Percentiles rank a stretch among this genome's conserved stretches.
Conservation (phyloP, 2,888 invertebrate species). For the Ophion slaviceki region DNA sequence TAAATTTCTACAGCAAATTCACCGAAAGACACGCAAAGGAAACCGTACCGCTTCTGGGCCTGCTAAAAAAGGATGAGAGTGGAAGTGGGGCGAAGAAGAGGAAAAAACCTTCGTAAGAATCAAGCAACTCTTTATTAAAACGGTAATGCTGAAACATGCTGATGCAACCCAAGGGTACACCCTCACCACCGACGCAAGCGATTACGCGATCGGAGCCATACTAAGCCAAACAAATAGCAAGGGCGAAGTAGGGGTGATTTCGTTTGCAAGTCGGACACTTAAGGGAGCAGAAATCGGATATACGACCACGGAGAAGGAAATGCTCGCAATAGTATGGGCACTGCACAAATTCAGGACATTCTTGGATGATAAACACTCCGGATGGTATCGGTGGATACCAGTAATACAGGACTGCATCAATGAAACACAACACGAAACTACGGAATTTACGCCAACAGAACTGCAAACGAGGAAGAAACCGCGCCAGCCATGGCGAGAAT, state of each 20-base stretch:
- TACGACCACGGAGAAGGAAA: no score
- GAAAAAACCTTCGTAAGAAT: no score
- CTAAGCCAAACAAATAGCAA: neutral
- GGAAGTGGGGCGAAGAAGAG: no score
- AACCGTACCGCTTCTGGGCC: no score
- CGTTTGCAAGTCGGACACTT: no score
- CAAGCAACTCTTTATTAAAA: no score
- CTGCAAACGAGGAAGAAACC: neutral
- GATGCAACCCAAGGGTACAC: neutral
- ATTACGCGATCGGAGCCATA: neutral
- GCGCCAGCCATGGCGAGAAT: constrained; percentile 16
- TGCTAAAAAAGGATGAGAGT: no score
- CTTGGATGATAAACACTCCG: neutral
- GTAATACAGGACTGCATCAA: constrained; percentile 23
- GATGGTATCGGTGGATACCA: neutral
- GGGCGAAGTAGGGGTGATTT: no score
- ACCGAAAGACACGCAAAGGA: neutral
- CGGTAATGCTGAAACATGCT: no score
- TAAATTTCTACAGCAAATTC: neutral
- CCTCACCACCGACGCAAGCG: constrained; percentile 17
- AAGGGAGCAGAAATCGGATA: no score
- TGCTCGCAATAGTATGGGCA: no score
- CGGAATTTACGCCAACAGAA: neutral
- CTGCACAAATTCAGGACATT: constrained; percentile 2
- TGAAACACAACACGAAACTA: neutral